phyloP scores from a whole-genome alignment of 2,797 vertebrate genomes.

The Enteromius argenteus region DNA sequence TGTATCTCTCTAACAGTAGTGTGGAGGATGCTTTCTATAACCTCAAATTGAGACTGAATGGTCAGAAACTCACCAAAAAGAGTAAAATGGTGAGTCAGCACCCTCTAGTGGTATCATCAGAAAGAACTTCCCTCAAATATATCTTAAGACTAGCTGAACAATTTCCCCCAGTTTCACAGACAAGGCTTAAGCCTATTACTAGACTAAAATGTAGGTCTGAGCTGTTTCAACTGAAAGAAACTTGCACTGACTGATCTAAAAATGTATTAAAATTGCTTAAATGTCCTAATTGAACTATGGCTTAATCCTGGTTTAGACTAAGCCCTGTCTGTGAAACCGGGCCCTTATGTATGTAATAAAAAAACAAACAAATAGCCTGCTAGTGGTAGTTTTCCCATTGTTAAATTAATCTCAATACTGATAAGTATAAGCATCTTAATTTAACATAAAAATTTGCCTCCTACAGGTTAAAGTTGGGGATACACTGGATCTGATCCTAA shows the following conservation, averaged over 20 bases:
- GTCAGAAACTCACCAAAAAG: slow-evolving; percentile 93
- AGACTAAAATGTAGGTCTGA: too few relatives aligned
- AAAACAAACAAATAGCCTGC: not conserved
- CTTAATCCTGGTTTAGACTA: too few relatives aligned
- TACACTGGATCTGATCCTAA: slow-evolving; percentile 86
- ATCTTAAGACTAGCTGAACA: not conserved
- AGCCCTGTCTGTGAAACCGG: too few relatives aligned
- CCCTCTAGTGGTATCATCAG: not conserved
- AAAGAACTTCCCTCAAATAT: not conserved
- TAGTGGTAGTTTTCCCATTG: not conserved
- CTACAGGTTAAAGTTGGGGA: slow-evolving; percentile 92
- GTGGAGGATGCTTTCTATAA: slow-evolving; percentile 94
- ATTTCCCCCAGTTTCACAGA: not conserved
- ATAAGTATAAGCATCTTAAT: not conserved
- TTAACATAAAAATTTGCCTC: slow-evolving; percentile 7
- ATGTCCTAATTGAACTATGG: too few relatives aligned
- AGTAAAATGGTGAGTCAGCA: slow-evolving; percentile 87
- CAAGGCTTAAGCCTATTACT: too few relatives aligned
- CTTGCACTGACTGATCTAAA: too few relatives aligned
- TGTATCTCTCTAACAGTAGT: slow-evolving; percentile 80
- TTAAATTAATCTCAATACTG: not conserved
- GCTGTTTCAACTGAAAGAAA: too few relatives aligned
- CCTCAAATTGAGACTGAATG: slow-evolving; percentile 90
- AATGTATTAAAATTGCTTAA: too few relatives aligned
- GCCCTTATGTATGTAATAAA: not conserved